Evolutionary conservation across 2,797 vertebrate genomes (phyloP), one percentile per base, ranked within the genome.

Genomic region (Ammospiza maritima): DNA sequence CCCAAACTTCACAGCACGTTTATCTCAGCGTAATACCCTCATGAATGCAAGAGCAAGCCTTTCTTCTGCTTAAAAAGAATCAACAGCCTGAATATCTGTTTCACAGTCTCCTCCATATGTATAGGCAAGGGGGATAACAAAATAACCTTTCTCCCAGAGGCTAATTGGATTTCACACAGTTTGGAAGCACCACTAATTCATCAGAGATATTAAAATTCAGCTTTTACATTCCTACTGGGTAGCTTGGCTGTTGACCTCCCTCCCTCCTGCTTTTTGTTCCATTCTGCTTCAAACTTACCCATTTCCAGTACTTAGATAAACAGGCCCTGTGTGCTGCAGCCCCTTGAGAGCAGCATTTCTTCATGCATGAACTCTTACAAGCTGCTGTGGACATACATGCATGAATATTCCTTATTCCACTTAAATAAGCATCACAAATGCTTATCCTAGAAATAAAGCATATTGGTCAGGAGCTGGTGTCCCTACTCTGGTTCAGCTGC

Each of bases 141-240:
- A 96, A 92, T 92, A 94, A 95, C 93, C 93, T 95, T 95, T 94
- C 92, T 96, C 81, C 88, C 83, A 86, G 89, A 57, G 96, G 85
- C 84, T 97, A 97, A 97, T 92, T 97, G 96, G 94, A 96, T 97
- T 97, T 96, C 94, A 88, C 94, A 75, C 84, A 77, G 45, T 96
- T 95, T 95, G 92, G 88, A 96, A 92, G 88, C 73, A 81, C 90
- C 40, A 29, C 71, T 84, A 83, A 94, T 93, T 95, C 89, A 93
- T 40, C 84, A 94, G 91, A 73, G 89, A 83, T 16, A 80, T 96
- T 96, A 87, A 90, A 89, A 95, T 94, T 92, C 90, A 89, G 73
- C 54, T 83, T 87, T 89, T 81, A 87, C 73, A 58, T 93, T 96
- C 79, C 77, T 93, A 10, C 64, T 82, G 90, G 58, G 61, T 85